These are phyloP conservation scores for Diarsia dahlii DNA, from an alignment of 2,888 invertebrate genomes.

Conservation along the genomic window DNA sequence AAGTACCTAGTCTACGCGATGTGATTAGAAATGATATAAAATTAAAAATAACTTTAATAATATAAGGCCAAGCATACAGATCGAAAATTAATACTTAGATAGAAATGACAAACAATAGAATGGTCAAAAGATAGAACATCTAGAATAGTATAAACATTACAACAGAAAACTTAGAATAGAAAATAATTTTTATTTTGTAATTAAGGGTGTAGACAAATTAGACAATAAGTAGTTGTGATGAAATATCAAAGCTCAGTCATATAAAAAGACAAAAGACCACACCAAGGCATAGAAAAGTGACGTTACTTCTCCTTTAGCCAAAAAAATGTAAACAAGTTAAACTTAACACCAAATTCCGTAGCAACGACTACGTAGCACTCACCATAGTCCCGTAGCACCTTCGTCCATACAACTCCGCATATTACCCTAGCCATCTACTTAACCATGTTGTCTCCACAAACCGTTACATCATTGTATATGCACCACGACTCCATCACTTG, in stretches of 20 bases:
- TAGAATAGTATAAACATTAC: background rate
- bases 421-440: background rate
- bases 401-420: no score
- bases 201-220: no score
- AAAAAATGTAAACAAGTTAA: background rate
- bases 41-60: background rate
- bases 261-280: no score
- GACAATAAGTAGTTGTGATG: no score
- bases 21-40: background rate
- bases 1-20: background rate
- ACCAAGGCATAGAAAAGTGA: no score
- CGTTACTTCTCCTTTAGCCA: no score
- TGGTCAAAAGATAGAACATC: background rate
- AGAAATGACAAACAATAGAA: background rate
- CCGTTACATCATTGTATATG: constrained; percentile 28
- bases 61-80: background rate
- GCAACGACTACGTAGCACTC: no score
- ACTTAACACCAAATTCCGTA: background rate
- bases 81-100: background rate
- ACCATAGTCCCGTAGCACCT: background rate
- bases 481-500: constrained; percentile 19
- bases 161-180: background rate
- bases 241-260: no score
- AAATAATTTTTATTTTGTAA: no score
- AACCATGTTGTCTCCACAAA: background rate